phyloP scores from a whole-genome alignment of 2,113 vertebrate genomes.

The Psittacara wagleri region DNA sequence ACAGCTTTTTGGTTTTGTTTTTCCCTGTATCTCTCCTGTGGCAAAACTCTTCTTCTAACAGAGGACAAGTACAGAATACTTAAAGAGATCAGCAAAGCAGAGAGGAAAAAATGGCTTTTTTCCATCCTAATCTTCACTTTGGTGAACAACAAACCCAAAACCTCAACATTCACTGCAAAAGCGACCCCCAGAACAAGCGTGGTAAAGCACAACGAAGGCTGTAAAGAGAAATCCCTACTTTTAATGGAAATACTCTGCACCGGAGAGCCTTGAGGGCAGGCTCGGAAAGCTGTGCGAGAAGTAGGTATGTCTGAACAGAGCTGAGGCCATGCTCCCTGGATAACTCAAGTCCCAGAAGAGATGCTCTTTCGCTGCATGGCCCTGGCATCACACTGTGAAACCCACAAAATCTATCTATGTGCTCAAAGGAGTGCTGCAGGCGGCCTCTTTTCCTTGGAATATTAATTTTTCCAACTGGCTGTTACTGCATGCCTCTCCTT shows the following conservation, averaged over 20 bases:
- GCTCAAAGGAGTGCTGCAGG: too few relatives aligned
- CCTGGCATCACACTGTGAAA: neutral
- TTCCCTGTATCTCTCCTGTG: neutral
- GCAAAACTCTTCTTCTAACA: neutral
- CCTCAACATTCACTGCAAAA: rapidly evolving
- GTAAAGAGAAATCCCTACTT: neutral
- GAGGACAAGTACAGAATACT: neutral
- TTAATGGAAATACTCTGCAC: neutral
- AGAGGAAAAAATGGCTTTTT: neutral
- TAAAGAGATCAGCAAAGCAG: neutral
- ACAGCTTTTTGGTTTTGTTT: neutral
- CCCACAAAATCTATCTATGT: rapidly evolving
- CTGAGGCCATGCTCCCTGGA: neutral
- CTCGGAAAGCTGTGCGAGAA: neutral
- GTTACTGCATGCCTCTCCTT: rapidly evolving
- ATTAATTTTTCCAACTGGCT: neutral
- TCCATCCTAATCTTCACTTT: neutral
- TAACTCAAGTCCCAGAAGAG: rapidly evolving
- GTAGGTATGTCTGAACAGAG: neutral
- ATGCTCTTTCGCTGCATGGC: neutral
- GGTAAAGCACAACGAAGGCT: neutral
- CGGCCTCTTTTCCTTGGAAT: neutral
- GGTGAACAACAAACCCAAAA: neutral
- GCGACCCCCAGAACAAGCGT: rapidly evolving
- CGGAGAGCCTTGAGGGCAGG: neutral